phyloP scores from a whole-genome alignment of 2,113 vertebrate species.

The Diphyllodes magnificus region DNA sequence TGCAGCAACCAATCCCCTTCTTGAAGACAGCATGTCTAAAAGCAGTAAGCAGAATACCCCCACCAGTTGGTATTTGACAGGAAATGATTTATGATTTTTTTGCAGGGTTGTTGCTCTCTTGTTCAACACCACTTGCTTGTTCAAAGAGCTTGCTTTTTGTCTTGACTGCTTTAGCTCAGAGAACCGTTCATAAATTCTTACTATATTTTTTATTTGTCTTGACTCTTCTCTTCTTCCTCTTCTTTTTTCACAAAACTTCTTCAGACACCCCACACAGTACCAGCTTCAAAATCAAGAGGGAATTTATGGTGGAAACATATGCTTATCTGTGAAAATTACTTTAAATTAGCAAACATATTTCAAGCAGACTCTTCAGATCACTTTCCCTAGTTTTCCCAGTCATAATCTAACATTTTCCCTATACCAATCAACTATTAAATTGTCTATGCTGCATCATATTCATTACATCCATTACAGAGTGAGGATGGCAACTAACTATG shows the following conservation, averaged over 20 bases:
- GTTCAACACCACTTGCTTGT: background rate
- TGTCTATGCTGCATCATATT: background rate
- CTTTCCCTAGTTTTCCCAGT: background rate
- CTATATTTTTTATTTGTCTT: background rate
- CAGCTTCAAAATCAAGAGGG: background rate
- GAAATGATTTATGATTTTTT: background rate
- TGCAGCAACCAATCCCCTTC: background rate
- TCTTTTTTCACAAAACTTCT: background rate
- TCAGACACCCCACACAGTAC: background rate
- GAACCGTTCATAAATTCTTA: background rate
- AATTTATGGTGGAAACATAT: background rate
- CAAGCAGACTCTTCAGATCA: background rate
- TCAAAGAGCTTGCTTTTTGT: background rate
- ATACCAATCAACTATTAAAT: background rate
- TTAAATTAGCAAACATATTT: background rate
- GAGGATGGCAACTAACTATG: background rate
- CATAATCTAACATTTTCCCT: background rate
- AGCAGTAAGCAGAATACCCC: background rate
- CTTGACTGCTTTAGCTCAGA: background rate
- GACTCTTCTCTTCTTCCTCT: background rate
- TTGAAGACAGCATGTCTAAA: background rate
- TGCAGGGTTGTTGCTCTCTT: background rate
- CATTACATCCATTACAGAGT: background rate
- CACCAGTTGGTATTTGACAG: background rate
- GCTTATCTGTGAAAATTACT: background rate